Base-by-base conservation (phyloP, 1,140 invertebrate genomes). In the Zaprionus gabonicus region DNA sequence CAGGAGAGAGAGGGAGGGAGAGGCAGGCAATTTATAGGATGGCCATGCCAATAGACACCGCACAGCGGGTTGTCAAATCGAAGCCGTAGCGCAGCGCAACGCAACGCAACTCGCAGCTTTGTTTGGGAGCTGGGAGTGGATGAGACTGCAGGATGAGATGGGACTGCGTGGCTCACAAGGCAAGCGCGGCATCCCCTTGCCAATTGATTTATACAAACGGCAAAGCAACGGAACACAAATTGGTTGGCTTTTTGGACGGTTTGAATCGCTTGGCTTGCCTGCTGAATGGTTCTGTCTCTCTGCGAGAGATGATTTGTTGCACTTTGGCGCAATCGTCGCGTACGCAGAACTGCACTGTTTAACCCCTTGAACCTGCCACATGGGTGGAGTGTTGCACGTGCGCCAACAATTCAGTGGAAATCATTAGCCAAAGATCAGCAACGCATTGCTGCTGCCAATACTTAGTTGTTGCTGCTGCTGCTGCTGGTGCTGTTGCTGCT, bases 191-290 rank as follows among this genome's bases (percentile, higher is more conserved):
- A 64, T 71, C 64, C 68, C 58, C 69, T 76, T 70, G 85, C 78
- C 85, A 90, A 90, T 90, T 90, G 85, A 90, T 90, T 90, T 90
- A 90, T 90, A 90, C 85, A 91, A 90, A 90, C 85, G 82, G 85
- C 85, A 82, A 90, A 81, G 86, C 85, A 90, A 90, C 85, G 85
- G 85, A 90, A 90, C 85, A 90, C 85, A 90, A 90, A 90, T 90
- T 90, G 85, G 85, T 65, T 90, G 76, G 72, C 84, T 77, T 28
- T 60, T 27, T 13, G 44, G 57, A 17, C 28, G 60, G 74, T 57
- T 72, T 72, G 85, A 78, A 81, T 80, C 78, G 72, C 69, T 65
- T 17, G n/a, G n/a, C 3, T 10, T 46, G 41, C 41, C 41, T 46
- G n/a, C 2, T 3, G 31, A 34, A 34, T 46, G n/a, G n/a, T 46